Base-by-base conservation (phyloP, 2,797 vertebrate genomes). In the Bradypodion pumilum region DNA sequence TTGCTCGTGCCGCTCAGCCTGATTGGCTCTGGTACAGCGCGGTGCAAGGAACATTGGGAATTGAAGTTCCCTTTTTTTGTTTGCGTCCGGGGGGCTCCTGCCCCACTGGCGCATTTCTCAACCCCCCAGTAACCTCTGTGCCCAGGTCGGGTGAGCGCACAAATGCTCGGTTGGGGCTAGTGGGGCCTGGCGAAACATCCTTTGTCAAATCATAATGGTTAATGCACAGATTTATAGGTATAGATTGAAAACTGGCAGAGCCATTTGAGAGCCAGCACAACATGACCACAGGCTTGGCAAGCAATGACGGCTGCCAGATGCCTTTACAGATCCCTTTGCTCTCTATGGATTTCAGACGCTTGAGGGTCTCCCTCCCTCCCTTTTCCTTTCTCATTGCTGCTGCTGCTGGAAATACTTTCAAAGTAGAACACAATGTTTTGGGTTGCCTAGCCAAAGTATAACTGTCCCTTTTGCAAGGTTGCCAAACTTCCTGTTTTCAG, bases 401-500 rank as follows among this genome's bases (percentile, higher is more conserved):
- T 74, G 66, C 37, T 81, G 42, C 88, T 96, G 93, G 91, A 94
- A 95, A 93, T 93, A 90, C 86, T 96, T 94, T 94, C 90, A 90
- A 94, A 96, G 93, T 88, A 89, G 93, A 95, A 95, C 85, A 84
- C 87, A 91, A 94, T 92, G 94, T 94, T 95, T 95, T 95, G 92
- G 91, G 88, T 89, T 89, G 83, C 88, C 86, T 91, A 87, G 94
- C 93, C 95, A 95, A 95, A 95, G 92, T 95, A 95, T 92, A 94
- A 93, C 93, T 95, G 92, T 95, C 21, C 88, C 93, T 95, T 95
- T 95, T 94, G 93, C 91, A 85, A 92, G 91, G 90, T 90, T 95
- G 95, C 95, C 95, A 96, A 94, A 95, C 95, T 96, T 96, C 95
- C 94, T 97, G 95, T 96, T 96, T 95, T 97, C 95, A 97, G 97